Percentiles rank a stretch among this genome's conserved stretches.
These are phyloP conservation scores for Sphaerophoria taeniata DNA, from an alignment of 2,888 invertebrate genomes.

Conservation along the genomic window DNA sequence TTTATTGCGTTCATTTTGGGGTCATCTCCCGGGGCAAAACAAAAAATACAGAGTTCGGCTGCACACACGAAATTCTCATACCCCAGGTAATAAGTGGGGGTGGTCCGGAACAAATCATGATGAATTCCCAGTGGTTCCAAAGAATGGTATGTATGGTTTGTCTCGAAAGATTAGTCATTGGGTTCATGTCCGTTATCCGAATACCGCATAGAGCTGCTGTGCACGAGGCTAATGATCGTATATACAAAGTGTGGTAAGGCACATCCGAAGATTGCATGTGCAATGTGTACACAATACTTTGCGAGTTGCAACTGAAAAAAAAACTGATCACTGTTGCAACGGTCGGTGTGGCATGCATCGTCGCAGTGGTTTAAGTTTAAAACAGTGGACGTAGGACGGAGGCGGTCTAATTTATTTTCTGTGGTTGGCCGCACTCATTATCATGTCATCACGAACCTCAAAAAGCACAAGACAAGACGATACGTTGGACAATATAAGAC, in stretches of 20 bases:
- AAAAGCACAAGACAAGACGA: constrained; percentile 52
- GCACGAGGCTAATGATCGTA: neutral
- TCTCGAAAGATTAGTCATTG: constrained; percentile 29
- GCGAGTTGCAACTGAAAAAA: constrained; percentile 26
- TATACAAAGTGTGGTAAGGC: constrained; percentile 62
- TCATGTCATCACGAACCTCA: constrained; percentile 76
- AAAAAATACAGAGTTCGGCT: neutral
- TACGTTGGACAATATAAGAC: constrained; percentile 53
- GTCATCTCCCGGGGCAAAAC: constrained; percentile 49
- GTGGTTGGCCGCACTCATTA: constrained; percentile 77
- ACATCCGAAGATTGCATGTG: constrained; percentile 68
- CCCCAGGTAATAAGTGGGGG: constrained; percentile 34
- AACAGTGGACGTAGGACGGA: constrained; percentile 58
- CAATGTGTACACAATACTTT: constrained; percentile 31
- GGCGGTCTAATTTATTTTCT: constrained; percentile 76
- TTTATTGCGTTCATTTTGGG: constrained; percentile 67
- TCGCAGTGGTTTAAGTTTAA: neutral
- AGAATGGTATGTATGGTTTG: constrained; percentile 18
- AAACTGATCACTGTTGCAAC: neutral
- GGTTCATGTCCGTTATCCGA: constrained; percentile 23
- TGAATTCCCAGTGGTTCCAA: constrained; percentile 45
- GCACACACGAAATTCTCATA: constrained; percentile 3
- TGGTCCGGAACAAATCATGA: constrained; percentile 57
- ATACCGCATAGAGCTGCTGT: neutral
- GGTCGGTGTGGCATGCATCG: neutral